Evolutionary conservation across 2,797 vertebrate genomes (phyloP).

Genomic region (Bothrops alternatus): DNA sequence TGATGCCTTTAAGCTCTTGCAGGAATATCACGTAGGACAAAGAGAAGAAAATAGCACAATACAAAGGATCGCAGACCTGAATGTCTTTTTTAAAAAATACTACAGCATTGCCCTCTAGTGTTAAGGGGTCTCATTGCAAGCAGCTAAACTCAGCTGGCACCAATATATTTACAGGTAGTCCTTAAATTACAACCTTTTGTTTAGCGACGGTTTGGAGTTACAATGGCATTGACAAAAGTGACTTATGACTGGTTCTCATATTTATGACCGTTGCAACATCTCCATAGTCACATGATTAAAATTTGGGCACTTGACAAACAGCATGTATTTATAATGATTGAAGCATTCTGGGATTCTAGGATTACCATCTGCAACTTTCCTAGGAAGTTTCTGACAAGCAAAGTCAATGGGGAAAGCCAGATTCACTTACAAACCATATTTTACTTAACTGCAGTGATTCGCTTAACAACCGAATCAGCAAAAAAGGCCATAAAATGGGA

Average conservation of each 20-base stretch:
- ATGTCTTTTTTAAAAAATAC: background rate
- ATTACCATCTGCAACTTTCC: no score
- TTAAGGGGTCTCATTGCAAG: background rate
- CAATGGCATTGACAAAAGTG: background rate
- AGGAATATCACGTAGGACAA: background rate
- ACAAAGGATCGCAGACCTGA: background rate
- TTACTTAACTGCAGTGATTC: background rate
- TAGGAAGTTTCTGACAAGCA: no score
- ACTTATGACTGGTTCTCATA: background rate
- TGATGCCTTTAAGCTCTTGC: background rate
- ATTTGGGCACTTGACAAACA: background rate
- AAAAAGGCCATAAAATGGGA: background rate
- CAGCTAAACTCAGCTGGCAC: background rate
- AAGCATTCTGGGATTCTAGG: background rate
- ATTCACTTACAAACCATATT: no score
- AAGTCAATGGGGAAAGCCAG: no score
- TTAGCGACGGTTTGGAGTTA: background rate
- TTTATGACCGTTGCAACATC: background rate
- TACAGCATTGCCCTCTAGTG: conserved; percentile 9
- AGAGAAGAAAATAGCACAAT: background rate
- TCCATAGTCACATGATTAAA: background rate
- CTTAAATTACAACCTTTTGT: background rate
- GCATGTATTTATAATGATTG: background rate
- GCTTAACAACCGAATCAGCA: background rate
- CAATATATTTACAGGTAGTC: background rate